Evolutionary conservation across 2,888 invertebrate species (phyloP), one percentile per base, ranked within the genome.

Genomic region (Erpobdella octoculata): DNA sequence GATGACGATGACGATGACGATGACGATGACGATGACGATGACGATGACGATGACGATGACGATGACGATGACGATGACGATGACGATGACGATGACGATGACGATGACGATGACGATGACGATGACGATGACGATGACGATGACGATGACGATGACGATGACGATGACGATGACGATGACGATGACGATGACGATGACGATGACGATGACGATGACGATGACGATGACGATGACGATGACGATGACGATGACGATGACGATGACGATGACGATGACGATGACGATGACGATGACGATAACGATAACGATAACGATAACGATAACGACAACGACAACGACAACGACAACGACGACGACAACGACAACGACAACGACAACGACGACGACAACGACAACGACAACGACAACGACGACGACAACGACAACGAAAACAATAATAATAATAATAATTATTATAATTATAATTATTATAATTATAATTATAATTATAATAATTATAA

Each of bases 331-430:
- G 59, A 59, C 21, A n/a, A 41, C 46, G 46, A 41, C n/a, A 15
- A 15, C n/a, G n/a, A 15, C 12, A 41, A 41, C n/a, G 46, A 12
- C n/a, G n/a, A 15, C 46, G 12, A 15, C n/a, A 41, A 61, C n/a
- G n/a, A n/a, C n/a, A n/a, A n/a, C n/a, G n/a, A n/a, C n/a, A n/a
- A n/a, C n/a, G 93, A 95, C 81, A 91, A 92, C 84, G 91, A 96
- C 65, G 84, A 84, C 76, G 77, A 76, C 38, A 76, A 77, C 53
- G 28, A 58, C 15, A 70, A 71, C 15, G 33, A 28, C 6, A 70
- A 73, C 33, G 46, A 35, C 6, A 31, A 6, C 9, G 53, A 72
- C 18, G 73, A 74, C 4, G 73, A 72, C 8, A 74, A 41, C n/a
- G 59, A 59, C 8, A 25, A n/a, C n/a, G n/a, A n/a, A n/a, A n/a